Evolutionary conservation across 1,140 invertebrate genomes (phyloP).

Genomic region (Theocolax elegans): DNA sequence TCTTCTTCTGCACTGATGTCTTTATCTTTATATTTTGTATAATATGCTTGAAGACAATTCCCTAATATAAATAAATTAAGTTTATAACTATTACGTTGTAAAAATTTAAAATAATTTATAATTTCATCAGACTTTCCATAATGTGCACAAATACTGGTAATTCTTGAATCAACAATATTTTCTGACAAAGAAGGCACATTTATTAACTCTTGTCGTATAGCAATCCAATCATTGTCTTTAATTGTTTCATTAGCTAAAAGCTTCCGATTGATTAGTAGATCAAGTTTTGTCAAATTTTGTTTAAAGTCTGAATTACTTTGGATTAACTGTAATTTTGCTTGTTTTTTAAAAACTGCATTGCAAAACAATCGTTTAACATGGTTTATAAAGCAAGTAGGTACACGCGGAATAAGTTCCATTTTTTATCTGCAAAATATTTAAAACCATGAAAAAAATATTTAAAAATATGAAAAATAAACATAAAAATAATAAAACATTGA

Average conservation of each 20-base stretch:
- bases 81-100: slow-evolving; percentile 63
- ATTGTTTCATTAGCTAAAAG: not conserved
- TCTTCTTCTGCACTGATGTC: slow-evolving; percentile 65
- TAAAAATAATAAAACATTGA: too few relatives aligned
- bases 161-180: slow-evolving; percentile 69
- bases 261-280: slow-evolving; percentile 4
- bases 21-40: slow-evolving; percentile 61
- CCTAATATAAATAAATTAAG: slow-evolving; percentile 69
- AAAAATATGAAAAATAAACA: too few relatives aligned
- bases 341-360: not conserved
- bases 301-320: too few relatives aligned
- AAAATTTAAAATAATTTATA: slow-evolving; percentile 70
- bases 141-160: slow-evolving; percentile 66
- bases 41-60: slow-evolving; percentile 63
- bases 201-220: slow-evolving; percentile 33
- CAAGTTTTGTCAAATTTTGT: too few relatives aligned
- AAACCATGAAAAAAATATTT: too few relatives aligned
- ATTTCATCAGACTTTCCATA: slow-evolving; percentile 65
- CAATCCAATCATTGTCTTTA: slow-evolving; percentile 41
- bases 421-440: too few relatives aligned
- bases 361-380: not conserved
- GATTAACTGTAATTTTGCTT: too few relatives aligned
- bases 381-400: not conserved
- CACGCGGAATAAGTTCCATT: not conserved
- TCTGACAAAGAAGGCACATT: slow-evolving; percentile 34